Evolutionary conservation across 2,888 invertebrate genomes (phyloP).

Genomic region (Atethmia centrago): DNA sequence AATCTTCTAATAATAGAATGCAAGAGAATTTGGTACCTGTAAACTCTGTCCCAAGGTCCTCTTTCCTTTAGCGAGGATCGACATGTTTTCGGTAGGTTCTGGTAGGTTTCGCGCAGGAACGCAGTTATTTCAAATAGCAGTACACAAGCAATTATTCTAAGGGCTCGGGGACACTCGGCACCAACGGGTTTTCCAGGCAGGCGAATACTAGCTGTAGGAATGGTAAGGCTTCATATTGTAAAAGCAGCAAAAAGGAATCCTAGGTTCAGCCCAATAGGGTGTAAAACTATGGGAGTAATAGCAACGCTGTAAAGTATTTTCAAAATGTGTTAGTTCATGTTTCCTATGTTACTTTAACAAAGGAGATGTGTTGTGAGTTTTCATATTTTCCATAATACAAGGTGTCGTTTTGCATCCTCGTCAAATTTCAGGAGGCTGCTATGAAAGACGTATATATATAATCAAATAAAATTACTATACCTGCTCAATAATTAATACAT

Average conservation of each 20-base stretch:
- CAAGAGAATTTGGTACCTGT: constrained; percentile 89
- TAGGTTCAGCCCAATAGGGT: background rate
- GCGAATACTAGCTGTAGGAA: constrained; percentile 91
- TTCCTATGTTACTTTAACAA: background rate
- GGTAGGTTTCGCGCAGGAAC: constrained; percentile 98
- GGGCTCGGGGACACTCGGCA: constrained; percentile 96
- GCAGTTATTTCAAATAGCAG: constrained; percentile 99
- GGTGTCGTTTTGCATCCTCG: too few relatives aligned
- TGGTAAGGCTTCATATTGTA: constrained; percentile 4
- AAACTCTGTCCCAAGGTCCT: constrained; percentile 95
- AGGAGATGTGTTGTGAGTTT: background rate
- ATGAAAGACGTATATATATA: too few relatives aligned
- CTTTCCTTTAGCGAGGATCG: constrained; percentile 94
- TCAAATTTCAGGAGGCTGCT: too few relatives aligned
- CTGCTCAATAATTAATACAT: too few relatives aligned
- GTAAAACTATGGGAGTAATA: background rate
- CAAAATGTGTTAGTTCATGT: background rate
- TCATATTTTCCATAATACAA: too few relatives aligned
- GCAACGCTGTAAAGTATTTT: background rate
- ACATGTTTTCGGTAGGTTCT: constrained; percentile 94
- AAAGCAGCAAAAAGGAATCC: constrained; percentile 2
- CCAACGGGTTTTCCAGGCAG: constrained; percentile 91
- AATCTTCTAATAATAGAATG: constrained; percentile 65
- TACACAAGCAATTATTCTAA: constrained; percentile 98
- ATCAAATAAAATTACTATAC: too few relatives aligned